phyloP scores from a whole-genome alignment of 2,888 invertebrate species.

The Diarsia brunnea region DNA sequence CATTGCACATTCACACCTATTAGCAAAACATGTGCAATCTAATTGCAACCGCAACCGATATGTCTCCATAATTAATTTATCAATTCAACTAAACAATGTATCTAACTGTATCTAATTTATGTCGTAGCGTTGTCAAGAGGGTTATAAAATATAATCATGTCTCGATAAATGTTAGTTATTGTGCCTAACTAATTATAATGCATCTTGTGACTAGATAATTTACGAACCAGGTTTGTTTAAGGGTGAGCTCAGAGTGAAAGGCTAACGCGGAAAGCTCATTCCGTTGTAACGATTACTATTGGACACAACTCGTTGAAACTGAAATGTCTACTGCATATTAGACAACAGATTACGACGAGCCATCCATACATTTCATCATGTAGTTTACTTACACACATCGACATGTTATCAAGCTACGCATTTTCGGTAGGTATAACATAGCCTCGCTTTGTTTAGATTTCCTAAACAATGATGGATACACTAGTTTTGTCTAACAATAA shows the following conservation, averaged over 20 bases:
- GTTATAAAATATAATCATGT: constrained; percentile 68
- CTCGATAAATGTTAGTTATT: constrained; percentile 65
- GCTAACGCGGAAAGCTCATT: background rate
- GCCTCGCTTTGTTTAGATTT: no score
- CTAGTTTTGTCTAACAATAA: no score
- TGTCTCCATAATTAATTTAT: constrained; percentile 33
- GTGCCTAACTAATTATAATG: constrained; percentile 41
- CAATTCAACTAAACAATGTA: constrained; percentile 9
- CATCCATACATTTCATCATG: no score
- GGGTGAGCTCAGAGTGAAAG: background rate
- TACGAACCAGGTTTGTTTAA: constrained; percentile 2
- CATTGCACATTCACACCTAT: background rate
- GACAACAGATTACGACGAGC: background rate
- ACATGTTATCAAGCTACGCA: no score
- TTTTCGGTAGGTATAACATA: no score
- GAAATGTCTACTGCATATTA: background rate
- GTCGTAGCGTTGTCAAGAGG: constrained; percentile 54
- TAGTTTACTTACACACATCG: no score
- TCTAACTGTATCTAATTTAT: constrained; percentile 17
- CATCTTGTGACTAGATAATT: constrained; percentile 38
- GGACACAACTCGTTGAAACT: background rate
- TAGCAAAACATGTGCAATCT: constrained; percentile 3
- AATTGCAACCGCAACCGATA: background rate
- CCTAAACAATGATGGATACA: no score
- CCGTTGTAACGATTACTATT: background rate